A percentile compares a stretch with the other conserved stretches of the same genome.
These are phyloP conservation scores for Octodonta nipae DNA, from an alignment of 2,888 invertebrate species.

Conservation along the genomic window DNA sequence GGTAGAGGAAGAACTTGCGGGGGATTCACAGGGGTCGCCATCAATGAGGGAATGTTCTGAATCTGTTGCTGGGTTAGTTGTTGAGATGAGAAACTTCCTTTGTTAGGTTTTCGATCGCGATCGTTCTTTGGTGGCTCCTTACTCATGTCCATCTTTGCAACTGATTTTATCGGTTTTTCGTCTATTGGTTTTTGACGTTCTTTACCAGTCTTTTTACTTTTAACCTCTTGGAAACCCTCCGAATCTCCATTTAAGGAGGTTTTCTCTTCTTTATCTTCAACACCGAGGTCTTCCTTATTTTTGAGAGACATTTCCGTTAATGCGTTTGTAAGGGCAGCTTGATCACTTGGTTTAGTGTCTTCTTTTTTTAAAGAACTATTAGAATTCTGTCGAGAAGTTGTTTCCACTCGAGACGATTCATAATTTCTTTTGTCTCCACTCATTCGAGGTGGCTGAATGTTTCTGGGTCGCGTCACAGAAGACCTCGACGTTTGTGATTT, in stretches of 20 bases:
- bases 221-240: slow-evolving; percentile 73
- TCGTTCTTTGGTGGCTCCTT: slow-evolving; percentile 9
- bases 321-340: slow-evolving; percentile 31
- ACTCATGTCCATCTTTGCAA: slow-evolving; percentile 17
- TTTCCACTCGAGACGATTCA: too few relatives aligned
- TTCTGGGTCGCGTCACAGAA: slow-evolving; percentile 21
- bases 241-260: slow-evolving; percentile 38
- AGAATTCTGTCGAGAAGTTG: slow-evolving; percentile 27
- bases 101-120: slow-evolving; percentile 9
- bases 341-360: slow-evolving; percentile 37
- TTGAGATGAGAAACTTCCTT: slow-evolving; percentile 10
- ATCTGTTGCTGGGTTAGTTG: slow-evolving; percentile 31
- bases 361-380: slow-evolving; percentile 27
- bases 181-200: slow-evolving; percentile 38
- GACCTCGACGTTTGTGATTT: slow-evolving; percentile 15
- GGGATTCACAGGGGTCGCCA: slow-evolving; percentile 40
- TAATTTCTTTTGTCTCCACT: slow-evolving; percentile 18
- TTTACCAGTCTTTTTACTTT: slow-evolving; percentile 63
- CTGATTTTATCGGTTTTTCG: slow-evolving; percentile 29
- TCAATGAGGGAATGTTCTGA: slow-evolving; percentile 38
- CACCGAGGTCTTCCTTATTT: slow-evolving; percentile 27
- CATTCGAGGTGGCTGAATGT: slow-evolving; percentile 22
- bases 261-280: slow-evolving; percentile 29
- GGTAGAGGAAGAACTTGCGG: slow-evolving; percentile 25
- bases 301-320: slow-evolving; percentile 35